These are phyloP conservation scores for Spilosoma lubricipeda DNA, from an alignment of 2,888 invertebrate genomes.

Conservation along the genomic window DNA sequence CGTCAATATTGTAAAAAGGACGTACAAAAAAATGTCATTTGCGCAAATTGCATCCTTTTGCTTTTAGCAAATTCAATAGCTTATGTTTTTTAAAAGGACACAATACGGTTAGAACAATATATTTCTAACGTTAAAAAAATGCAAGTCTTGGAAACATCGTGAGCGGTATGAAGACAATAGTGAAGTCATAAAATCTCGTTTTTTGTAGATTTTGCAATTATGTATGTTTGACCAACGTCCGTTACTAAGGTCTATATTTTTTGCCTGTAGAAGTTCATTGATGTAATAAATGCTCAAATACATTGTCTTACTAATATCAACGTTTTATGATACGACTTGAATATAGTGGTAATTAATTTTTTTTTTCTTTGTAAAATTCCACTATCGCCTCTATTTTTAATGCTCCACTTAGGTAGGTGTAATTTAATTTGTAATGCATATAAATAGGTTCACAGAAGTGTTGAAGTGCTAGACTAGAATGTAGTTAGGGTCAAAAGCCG, in stretches of 20 bases:
- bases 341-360: background rate
- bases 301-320: background rate
- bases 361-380: background rate
- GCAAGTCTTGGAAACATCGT: constrained; percentile 60
- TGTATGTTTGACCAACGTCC: constrained; percentile 28
- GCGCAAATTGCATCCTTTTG: constrained; percentile 74
- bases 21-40: constrained; percentile 74
- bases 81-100: constrained; percentile 51
- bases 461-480: constrained; percentile 82
- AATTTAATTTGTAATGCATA: constrained; percentile 51
- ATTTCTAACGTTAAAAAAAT: constrained; percentile 55
- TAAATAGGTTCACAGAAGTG: constrained; percentile 75
- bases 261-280: constrained; percentile 18
- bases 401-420: background rate
- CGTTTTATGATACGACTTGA: background rate
- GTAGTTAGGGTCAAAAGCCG: constrained; percentile 86
- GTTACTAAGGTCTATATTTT: constrained; percentile 25
- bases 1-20: constrained; percentile 58
- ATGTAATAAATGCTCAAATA: background rate
- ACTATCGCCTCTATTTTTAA: background rate
- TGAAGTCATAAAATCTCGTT: constrained; percentile 29
- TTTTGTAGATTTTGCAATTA: constrained; percentile 40
- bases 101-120: constrained; percentile 43
- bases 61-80: constrained; percentile 59
- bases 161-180: constrained; percentile 43